These are phyloP conservation scores for Cataglyphis livida DNA, from an alignment of 2,888 invertebrate genomes.

Conservation along the genomic window DNA sequence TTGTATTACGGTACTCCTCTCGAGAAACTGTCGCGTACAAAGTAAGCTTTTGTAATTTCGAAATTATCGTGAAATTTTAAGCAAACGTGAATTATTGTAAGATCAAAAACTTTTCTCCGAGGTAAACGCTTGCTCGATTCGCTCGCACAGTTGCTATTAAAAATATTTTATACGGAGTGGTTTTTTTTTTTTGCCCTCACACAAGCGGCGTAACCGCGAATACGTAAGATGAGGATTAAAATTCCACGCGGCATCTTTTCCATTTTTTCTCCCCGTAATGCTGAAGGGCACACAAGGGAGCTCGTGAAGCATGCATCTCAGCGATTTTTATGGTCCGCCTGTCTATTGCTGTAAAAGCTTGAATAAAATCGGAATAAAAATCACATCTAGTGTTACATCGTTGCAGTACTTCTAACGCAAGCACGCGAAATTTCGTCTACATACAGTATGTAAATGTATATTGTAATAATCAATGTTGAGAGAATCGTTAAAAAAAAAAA, in stretches of 20 bases:
- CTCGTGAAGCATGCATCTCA: conserved; percentile 78
- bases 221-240: conserved; percentile 76
- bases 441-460: neutral
- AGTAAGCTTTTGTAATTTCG: neutral
- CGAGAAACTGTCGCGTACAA: neutral
- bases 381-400: neutral
- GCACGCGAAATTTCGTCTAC: neutral
- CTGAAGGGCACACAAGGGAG: conserved; percentile 76
- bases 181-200: neutral
- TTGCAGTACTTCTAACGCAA: neutral
- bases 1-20: neutral
- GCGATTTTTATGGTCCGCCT: conserved; percentile 75
- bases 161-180: neutral
- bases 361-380: conserved; percentile 21
- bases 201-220: conserved; percentile 46
- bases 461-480: neutral
- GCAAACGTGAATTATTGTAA: neutral
- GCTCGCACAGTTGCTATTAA: neutral
- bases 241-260: conserved; percentile 78
- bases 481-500: neutral
- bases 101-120: neutral
- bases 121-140: neutral
- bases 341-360: conserved; percentile 59
- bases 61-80: neutral
- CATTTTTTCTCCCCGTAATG: conserved; percentile 72